Percentiles rank a stretch among this genome's conserved stretches.
Conservation (phyloP, 2,113 vertebrate species). For the Macaca nemestrina region DNA sequence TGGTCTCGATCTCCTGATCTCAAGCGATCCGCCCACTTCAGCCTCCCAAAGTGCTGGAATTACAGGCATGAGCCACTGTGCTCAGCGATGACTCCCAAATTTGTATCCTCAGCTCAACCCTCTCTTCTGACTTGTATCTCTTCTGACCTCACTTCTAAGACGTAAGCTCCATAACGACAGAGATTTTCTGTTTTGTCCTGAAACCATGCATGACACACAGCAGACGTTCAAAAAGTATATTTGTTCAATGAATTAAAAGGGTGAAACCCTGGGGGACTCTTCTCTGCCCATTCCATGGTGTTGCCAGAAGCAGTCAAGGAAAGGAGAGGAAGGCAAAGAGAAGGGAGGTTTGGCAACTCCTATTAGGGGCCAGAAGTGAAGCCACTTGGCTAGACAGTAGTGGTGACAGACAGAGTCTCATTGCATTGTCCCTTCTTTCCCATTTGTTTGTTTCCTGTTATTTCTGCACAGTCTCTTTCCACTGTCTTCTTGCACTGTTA, state of each 20-base stretch:
- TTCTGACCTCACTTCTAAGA: not conserved
- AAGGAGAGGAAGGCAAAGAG: not conserved
- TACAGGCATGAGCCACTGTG: not conserved
- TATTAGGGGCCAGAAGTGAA: not conserved
- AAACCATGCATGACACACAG: not conserved
- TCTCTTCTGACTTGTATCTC: too few relatives aligned
- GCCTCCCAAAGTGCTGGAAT: not conserved
- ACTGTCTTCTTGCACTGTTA: not conserved
- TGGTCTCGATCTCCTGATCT: too few relatives aligned
- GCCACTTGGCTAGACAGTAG: not conserved
- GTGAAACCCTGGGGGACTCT: not conserved
- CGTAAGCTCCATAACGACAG: not conserved
- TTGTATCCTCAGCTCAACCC: not conserved
- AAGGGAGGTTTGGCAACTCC: not conserved
- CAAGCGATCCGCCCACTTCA: too few relatives aligned
- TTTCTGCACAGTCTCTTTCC: not conserved
- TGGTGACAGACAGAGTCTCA: not conserved
- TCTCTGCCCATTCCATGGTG: not conserved
- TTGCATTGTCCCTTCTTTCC: not conserved
- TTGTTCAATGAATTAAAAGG: not conserved
- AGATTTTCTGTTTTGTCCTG: slow-evolving; percentile 35
- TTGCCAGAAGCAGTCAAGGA: not conserved
- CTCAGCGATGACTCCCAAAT: not conserved
- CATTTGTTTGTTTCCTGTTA: not conserved
- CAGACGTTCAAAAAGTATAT: not conserved